A percentile compares a stretch with the other conserved stretches of the same genome.
Conservation (phyloP, 2,113 vertebrate genomes). For the Drymodes brunneopygia region DNA sequence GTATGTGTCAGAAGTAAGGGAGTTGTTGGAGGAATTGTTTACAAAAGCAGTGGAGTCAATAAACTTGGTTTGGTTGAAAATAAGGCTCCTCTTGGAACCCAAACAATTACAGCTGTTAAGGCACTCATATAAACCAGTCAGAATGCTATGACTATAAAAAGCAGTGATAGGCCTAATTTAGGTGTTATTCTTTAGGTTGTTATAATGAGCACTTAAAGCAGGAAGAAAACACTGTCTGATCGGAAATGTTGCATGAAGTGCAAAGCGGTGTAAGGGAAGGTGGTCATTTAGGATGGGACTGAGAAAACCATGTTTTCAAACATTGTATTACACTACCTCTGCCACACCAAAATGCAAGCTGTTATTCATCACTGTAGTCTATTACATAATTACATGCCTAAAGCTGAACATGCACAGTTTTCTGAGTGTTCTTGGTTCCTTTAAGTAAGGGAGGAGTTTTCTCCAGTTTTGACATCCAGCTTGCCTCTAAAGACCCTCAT, state of each 20-base stretch:
- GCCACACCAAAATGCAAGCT: background rate
- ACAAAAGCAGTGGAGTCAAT: conserved; percentile 7
- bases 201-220: background rate
- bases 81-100: background rate
- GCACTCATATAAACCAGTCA: background rate
- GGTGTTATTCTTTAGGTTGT: background rate
- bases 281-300: background rate
- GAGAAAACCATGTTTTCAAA: background rate
- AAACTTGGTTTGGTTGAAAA: background rate
- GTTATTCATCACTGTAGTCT: background rate
- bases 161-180: background rate
- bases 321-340: background rate
- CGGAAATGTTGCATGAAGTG: background rate
- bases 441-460: background rate
- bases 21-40: background rate
- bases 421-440: background rate
- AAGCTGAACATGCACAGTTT: background rate
- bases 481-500: conserved; percentile 1
- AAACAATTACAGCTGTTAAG: background rate
- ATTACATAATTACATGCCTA: background rate
- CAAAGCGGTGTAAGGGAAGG: background rate
- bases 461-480: background rate
- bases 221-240: background rate
- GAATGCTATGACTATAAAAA: background rate
- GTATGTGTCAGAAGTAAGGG: conserved; percentile 22